Evolutionary conservation across 2,888 invertebrate genomes (phyloP), one percentile per base, ranked within the genome.

Genomic region (Meandrusa payeni): DNA sequence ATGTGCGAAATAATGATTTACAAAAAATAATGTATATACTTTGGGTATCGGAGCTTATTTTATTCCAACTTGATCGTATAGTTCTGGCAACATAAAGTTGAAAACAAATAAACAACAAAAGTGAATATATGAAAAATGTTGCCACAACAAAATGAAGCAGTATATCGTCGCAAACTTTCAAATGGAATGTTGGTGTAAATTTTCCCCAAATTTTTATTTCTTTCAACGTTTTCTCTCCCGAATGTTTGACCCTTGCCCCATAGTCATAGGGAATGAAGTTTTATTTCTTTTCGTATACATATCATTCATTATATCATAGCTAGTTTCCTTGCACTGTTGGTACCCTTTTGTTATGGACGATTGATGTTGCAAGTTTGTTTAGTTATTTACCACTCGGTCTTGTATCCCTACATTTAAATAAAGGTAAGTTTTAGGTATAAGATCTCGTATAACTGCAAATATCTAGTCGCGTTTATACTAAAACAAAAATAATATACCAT

Each of bases 101-200:
- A 11, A 33, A 32, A 2, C 15, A 15, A 3, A 15, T 15, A 3
- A 15, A 15, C 2, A 15, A 15, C 2, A 15, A 15, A 15, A 15
- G 15, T 3, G 3, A 32, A 20, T 11, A 11, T 11, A 3, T 1
- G 2, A 17, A 49, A 38, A 69, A 70, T 85, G 85, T 85, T 86
- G 85, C 81, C 78, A 78, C 51, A 67, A 75, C 78, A 51, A 64
- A 61, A 63, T 59, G 41, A 55, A 59, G 57, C 57, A 54, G 64
- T 62, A 42, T 61, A 64, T 48, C 66, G 70, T 66, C 58, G 77
- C 72, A 76, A 64, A 61, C 54, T 74, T 67, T 81, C 90, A 90
- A 90, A 91, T 91, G 91, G 91, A 91, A 91, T 91, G 91, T 91
- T 91, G 91, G 91, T 91, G 91, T 91, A 90, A 74, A 80, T 79